Base-by-base conservation (phyloP, 92 coral and sea anemone species). In the Scolanthus callimorphus region DNA sequence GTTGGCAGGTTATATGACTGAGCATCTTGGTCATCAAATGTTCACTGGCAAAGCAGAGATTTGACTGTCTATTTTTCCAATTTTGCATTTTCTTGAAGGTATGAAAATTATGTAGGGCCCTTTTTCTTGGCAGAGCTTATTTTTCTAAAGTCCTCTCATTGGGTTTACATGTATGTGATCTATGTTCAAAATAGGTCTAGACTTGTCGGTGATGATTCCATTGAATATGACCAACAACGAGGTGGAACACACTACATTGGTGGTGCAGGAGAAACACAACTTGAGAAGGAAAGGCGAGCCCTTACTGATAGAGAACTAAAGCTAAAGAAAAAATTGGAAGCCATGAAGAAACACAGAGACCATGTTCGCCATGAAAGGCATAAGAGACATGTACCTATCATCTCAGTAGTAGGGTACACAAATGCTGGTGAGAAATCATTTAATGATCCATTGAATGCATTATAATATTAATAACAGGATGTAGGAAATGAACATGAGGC, bases 351-450 rank as follows among this genome's bases (percentile, higher is more conserved):
- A 43, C 99, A 81, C 47, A 79, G 99, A 24, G 82, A 77, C 12
- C 96, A 88, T 55, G 78, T 94, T 8, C 62, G 96, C 26, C 99
- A 88, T 81, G 90, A 94, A 25, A 71, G 99, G 56, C 86, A 90
- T 31, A 94, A 94, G 77, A 84, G 59, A 60, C 95, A 84, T 58
- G 55, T 94, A 1, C 99, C 99, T 31, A 60, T 85, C 4, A 88
- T 94, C 1, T 83, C 99, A 46, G 95, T 94, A n/a, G 96, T 94
- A 15, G 99, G 99, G 2, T 94, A 94, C 48, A 94, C 99, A 45
- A 94, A 94, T 81, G 99, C 99, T 72, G 99, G 99, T 69, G 62
- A 21, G 59, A n/a, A n/a, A n/a, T n/a, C n/a, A n/a, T n/a, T n/a
- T n/a, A n/a, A n/a, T n/a, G n/a, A n/a, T n/a, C n/a, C n/a, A n/a